These are phyloP conservation scores for Epinephelus coioides DNA, from an alignment of 2,797 vertebrate genomes.

Conservation along the genomic window DNA sequence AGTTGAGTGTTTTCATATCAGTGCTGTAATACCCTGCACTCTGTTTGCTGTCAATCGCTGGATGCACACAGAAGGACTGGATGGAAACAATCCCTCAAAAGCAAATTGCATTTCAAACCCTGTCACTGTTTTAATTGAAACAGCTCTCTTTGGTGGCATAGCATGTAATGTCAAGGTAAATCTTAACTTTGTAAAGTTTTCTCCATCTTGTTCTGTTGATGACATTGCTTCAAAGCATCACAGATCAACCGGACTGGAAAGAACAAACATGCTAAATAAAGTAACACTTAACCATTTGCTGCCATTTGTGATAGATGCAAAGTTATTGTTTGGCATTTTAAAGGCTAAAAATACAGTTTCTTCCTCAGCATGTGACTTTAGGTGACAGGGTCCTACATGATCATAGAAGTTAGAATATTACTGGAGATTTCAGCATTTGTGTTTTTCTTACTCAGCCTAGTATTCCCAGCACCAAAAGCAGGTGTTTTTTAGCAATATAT, in stretches of 20 bases:
- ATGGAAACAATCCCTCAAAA: constrained; percentile 26
- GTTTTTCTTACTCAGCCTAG: background rate
- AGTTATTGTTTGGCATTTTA: constrained; percentile 6
- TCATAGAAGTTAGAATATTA: background rate
- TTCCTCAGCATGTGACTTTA: background rate
- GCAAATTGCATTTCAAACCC: constrained; percentile 23
- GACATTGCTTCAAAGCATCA: constrained; percentile 8
- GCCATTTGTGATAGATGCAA: background rate
- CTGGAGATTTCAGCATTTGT: background rate
- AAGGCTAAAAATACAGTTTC: background rate
- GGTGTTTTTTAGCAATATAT: too few species aligned
- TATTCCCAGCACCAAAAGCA: background rate
- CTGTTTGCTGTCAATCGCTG: constrained; percentile 53
- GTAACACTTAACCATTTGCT: background rate
- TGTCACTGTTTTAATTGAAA: constrained; percentile 56
- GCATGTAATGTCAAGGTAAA: constrained; percentile 28
- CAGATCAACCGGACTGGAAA: constrained; percentile 12
- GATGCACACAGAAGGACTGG: constrained; percentile 20
- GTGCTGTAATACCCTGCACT: background rate
- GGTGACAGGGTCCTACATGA: background rate
- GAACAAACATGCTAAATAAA: background rate
- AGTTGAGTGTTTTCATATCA: constrained; percentile 34
- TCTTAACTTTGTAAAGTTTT: constrained; percentile 15
- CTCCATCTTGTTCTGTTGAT: background rate
- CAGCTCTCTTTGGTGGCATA: background rate